phyloP scores from a whole-genome alignment of 2,888 invertebrate species.

The Lasioglossum leucozonium region DNA sequence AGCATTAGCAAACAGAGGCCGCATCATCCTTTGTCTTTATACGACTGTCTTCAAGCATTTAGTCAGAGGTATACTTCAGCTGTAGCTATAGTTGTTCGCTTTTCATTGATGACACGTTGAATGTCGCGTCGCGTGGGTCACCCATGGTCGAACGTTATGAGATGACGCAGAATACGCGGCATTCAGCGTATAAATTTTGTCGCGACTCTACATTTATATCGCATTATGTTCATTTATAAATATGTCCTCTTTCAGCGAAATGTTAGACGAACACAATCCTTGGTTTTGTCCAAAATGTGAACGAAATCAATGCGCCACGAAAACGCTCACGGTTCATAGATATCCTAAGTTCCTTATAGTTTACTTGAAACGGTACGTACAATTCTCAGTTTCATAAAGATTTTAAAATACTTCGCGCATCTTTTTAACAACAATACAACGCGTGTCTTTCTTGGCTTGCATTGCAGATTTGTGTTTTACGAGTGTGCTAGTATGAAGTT shows the following conservation, averaged over 20 bases:
- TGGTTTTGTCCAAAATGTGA: slow-evolving; percentile 88
- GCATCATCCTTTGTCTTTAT: slow-evolving; percentile 86
- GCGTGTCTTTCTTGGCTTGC: slow-evolving; percentile 25
- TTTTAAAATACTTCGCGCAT: neutral
- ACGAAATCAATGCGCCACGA: slow-evolving; percentile 87
- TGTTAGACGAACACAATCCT: slow-evolving; percentile 88
- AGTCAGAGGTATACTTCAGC: slow-evolving; percentile 85
- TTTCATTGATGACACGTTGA: neutral
- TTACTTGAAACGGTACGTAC: slow-evolving; percentile 86
- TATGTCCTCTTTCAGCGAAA: slow-evolving; percentile 84
- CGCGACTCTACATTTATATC: neutral
- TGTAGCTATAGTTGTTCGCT: slow-evolving; percentile 19
- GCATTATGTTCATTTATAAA: neutral
- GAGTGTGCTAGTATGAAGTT: slow-evolving; percentile 88
- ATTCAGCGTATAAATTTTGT: neutral
- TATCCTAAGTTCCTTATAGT: slow-evolving; percentile 88
- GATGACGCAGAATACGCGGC: neutral
- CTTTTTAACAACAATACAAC: neutral
- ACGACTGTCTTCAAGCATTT: slow-evolving; percentile 88
- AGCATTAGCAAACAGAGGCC: slow-evolving; percentile 85
- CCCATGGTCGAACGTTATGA: neutral
- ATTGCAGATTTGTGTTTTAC: slow-evolving; percentile 87
- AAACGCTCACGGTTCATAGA: slow-evolving; percentile 88
- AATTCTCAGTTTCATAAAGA: neutral
- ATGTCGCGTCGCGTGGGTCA: neutral